Evolutionary conservation across 2,888 invertebrate genomes (phyloP), one percentile per base, ranked within the genome.

Genomic region (Maniola hyperantus): DNA sequence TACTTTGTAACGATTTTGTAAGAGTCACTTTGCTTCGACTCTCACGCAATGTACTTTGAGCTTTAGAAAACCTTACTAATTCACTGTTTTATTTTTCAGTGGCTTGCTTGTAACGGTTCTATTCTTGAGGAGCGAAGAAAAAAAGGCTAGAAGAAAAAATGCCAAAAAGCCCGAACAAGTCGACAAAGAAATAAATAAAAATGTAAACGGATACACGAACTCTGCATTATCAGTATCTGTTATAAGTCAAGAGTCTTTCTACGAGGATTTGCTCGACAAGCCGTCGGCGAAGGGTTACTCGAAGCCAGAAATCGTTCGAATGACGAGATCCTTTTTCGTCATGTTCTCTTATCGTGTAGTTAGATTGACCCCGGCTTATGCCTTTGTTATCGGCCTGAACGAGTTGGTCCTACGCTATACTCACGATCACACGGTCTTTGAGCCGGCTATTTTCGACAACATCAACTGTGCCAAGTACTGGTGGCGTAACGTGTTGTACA

Each of bases 401-500:
- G 96, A 96, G 79, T 88, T 97, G 44, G 93, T 95, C 0, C 89
- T 96, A 75, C 92, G 95, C 66, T 96, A 96, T 91, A 93, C 95
- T 6, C 94, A 96, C 76, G 95, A 95, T 77, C 93, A 94, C 71
- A 95, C 96, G 0, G 95, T 97, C 2, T 96, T 96, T 77, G 95
- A 96, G 71, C 95, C 96, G 0, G 95, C 95, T 0, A 93, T 96
- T 20, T 92, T 93, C 65, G 96, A 96, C 80, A 94, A 96, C 74
- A 84, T 95, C 59, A 96, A 95, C n/a, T 97, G 97, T 80, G 94
- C 94, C 62, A 93, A 93, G 72, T 96, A 93, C 82, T 97, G 97
- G 97, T 97, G 97, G 97, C 92, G 97, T 68, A 97, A 97, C 79
- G 93, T 95, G n/a, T 89, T 97, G 15, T 97, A 96, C 81, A 95